Evolutionary conservation across 2,797 vertebrate species (phyloP).

Genomic region (Gouania willdenowi): DNA sequence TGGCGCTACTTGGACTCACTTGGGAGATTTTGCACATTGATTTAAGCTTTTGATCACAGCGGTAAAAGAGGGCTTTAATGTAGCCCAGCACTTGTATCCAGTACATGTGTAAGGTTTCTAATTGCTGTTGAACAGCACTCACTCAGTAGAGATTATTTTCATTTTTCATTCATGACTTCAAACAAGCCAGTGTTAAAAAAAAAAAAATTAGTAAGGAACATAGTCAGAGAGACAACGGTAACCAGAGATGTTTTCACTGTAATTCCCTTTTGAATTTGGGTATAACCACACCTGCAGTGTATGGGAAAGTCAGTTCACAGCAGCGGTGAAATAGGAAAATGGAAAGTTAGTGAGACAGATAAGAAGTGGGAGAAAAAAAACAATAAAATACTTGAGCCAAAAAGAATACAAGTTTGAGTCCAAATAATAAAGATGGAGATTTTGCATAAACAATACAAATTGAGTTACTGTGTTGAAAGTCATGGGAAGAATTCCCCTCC

Average conservation of each 20-base stretch:
- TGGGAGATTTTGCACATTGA: too few species aligned
- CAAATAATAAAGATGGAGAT: too few species aligned
- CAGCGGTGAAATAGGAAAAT: slow-evolving; percentile 34
- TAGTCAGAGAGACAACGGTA: slow-evolving; percentile 62
- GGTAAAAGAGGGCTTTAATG: slow-evolving; percentile 11
- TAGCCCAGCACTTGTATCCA: slow-evolving; percentile 19
- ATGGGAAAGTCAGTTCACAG: slow-evolving; percentile 54
- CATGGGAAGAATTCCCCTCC: too few species aligned
- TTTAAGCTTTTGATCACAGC: slow-evolving; percentile 21
- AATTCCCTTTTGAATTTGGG: slow-evolving; percentile 53
- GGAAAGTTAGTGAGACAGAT: slow-evolving; percentile 38
- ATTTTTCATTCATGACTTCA: slow-evolving; percentile 76
- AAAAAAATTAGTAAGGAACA: slow-evolving; percentile 57
- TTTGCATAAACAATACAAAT: too few species aligned
- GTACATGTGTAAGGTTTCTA: slow-evolving; percentile 58
- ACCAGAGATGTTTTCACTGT: slow-evolving; percentile 74
- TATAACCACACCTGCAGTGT: slow-evolving; percentile 50
- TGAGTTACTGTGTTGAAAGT: too few species aligned
- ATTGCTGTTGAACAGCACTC: slow-evolving; percentile 51
- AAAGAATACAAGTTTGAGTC: slow-evolving; percentile 1
- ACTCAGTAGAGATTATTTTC: slow-evolving; percentile 49
- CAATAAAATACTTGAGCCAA: slow-evolving; percentile 8
- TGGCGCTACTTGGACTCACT: background rate
- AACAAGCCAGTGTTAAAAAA: slow-evolving; percentile 62
- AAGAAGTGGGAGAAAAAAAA: slow-evolving; percentile 8